Conservation (phyloP, 1,140 invertebrate species). For the Megathymus violae region DNA sequence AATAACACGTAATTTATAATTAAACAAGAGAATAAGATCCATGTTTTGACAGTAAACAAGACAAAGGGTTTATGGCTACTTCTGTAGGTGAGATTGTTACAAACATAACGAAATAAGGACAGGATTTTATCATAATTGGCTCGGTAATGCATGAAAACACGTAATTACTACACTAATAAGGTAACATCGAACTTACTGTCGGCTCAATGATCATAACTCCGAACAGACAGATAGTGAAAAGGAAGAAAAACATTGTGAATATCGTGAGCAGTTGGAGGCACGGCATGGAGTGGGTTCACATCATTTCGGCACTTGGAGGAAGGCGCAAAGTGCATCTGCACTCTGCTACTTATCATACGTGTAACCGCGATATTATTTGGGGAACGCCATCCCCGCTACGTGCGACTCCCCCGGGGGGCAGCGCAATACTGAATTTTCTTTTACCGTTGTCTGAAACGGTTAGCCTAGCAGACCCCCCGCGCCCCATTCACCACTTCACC, state of each 20-base stretch:
- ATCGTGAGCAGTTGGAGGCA: constrained; percentile 45
- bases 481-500: no score
- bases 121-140: no score
- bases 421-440: constrained; percentile 51
- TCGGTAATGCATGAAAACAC: no score
- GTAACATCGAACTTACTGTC: constrained; percentile 50
- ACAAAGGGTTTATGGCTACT: neutral
- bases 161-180: neutral
- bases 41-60: neutral
- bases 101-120: no score
- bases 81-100: neutral
- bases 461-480: constrained; percentile 10
- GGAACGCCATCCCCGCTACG: constrained; percentile 38
- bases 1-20: no score
- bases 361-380: constrained; percentile 35
- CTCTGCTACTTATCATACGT: constrained; percentile 33
- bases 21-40: no score
- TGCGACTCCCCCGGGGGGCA: constrained; percentile 42
- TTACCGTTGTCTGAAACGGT: constrained; percentile 15
- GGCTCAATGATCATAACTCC: constrained; percentile 51
- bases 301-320: constrained; percentile 33
- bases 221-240: constrained; percentile 54
- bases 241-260: constrained; percentile 62
- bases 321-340: constrained; percentile 52
- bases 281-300: constrained; percentile 55